These are phyloP conservation scores for Zonitis immaculata DNA, from an alignment of 2,888 invertebrate species.

Conservation along the genomic window DNA sequence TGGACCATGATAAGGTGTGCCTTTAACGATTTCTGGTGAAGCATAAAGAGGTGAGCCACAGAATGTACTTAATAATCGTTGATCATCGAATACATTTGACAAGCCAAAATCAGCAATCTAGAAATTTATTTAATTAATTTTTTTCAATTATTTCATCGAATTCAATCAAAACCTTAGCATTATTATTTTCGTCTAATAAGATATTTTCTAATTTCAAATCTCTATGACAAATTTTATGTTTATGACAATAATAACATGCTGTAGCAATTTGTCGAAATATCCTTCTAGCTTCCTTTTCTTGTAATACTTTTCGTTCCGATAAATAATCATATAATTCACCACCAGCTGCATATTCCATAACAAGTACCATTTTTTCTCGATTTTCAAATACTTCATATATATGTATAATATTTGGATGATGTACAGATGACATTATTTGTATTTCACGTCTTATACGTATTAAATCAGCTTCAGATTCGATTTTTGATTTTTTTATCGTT, in stretches of 20 bases:
- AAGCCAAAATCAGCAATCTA: slow-evolving; percentile 98
- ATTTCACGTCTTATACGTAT: slow-evolving; percentile 95
- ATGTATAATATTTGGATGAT: slow-evolving; percentile 98
- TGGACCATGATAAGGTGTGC: slow-evolving; percentile 94
- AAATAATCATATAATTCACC: slow-evolving; percentile 98
- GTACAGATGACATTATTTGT: slow-evolving; percentile 97
- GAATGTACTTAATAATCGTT: slow-evolving; percentile 81
- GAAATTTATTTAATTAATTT: slow-evolving; percentile 24
- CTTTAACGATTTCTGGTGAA: slow-evolving; percentile 96
- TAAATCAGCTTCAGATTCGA: slow-evolving; percentile 94
- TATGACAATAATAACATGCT: slow-evolving; percentile 96
- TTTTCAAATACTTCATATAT: slow-evolving; percentile 99
- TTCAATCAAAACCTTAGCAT: slow-evolving; percentile 97
- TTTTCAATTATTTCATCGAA: no score
- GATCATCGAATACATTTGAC: slow-evolving; percentile 93
- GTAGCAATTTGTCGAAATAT: slow-evolving; percentile 96
- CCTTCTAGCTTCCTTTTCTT: slow-evolving; percentile 87
- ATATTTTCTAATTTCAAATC: slow-evolving; percentile 96
- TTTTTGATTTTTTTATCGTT: slow-evolving; percentile 95
- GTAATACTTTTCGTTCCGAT: slow-evolving; percentile 84
- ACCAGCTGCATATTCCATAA: slow-evolving; percentile 99
- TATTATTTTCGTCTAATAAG: slow-evolving; percentile 84
- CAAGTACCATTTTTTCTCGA: slow-evolving; percentile 97
- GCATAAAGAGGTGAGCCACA: slow-evolving; percentile 97
- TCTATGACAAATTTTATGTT: slow-evolving; percentile 95